A percentile compares a stretch with the other conserved stretches of the same genome.
These are phyloP conservation scores for Girardia tigrina DNA, from an alignment of 2,888 invertebrate genomes.

Conservation along the genomic window DNA sequence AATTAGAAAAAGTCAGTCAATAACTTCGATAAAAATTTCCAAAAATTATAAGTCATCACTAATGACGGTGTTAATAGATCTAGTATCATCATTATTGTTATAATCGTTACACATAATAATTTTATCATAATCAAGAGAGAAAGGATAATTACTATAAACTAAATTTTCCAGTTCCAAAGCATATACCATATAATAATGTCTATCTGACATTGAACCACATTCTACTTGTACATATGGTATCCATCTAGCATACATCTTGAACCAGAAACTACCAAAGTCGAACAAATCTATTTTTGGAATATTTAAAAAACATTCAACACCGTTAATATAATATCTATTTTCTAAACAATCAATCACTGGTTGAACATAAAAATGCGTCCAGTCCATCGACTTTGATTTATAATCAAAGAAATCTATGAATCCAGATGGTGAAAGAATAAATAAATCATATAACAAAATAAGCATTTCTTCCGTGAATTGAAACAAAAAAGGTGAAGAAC, in stretches of 20 bases:
- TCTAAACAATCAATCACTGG: neutral
- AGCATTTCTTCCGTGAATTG: conserved; percentile 19
- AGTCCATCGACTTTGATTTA: neutral
- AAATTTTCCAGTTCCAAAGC: neutral
- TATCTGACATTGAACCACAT: neutral
- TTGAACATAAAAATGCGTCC: neutral
- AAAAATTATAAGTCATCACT: too few relatives aligned
- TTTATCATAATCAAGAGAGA: conserved; percentile 3
- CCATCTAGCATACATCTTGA: conserved; percentile 11
- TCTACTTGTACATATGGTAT: neutral
- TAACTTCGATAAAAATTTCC: too few relatives aligned
- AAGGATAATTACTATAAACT: neutral
- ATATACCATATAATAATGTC: neutral
- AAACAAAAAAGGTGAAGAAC: neutral
- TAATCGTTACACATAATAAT: neutral
- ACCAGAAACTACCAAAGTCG: conserved; percentile 7
- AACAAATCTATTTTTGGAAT: neutral
- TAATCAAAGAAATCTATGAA: neutral
- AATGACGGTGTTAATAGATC: neutral
- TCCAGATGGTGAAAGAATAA: neutral
- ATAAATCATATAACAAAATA: neutral
- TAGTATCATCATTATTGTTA: neutral
- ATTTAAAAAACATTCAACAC: neutral
- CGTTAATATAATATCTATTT: neutral
- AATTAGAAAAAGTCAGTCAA: too few relatives aligned